phyloP scores from a whole-genome alignment of 1,140 invertebrate species.

The Musca domestica region DNA sequence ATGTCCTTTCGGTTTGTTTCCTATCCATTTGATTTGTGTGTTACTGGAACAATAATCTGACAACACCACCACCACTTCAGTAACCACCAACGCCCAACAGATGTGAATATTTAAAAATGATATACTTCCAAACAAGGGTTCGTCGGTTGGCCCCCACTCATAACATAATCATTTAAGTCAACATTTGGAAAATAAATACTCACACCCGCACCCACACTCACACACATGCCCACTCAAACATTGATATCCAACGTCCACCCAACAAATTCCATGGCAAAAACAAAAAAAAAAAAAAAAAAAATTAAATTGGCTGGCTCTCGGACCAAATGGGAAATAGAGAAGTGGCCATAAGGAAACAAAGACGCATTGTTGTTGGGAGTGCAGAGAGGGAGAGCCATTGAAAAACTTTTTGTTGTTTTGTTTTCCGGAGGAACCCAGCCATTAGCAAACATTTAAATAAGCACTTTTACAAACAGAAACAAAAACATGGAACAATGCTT shows the following conservation, averaged over 20 bases:
- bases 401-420: background rate
- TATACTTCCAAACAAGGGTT: background rate
- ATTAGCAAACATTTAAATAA: slow-evolving; percentile 53
- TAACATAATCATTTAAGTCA: slow-evolving; percentile 50
- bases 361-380: background rate
- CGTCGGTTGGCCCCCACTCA: background rate
- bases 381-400: background rate
- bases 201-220: background rate
- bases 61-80: no score
- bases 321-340: background rate
- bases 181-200: slow-evolving; percentile 30
- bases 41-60: no score
- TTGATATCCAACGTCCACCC: background rate
- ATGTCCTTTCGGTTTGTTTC: no score
- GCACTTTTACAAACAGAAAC: slow-evolving; percentile 37
- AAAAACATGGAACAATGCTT: no score
- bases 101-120: background rate
- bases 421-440: slow-evolving; percentile 35
- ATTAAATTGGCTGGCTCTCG: background rate
- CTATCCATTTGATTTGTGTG: no score
- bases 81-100: background rate
- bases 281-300: no score
- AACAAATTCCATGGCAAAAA: background rate
- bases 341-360: background rate
- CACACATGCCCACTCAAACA: background rate